These are phyloP conservation scores for Diabrotica balteata DNA, from an alignment of 2,888 invertebrate species.

Conservation along the genomic window DNA sequence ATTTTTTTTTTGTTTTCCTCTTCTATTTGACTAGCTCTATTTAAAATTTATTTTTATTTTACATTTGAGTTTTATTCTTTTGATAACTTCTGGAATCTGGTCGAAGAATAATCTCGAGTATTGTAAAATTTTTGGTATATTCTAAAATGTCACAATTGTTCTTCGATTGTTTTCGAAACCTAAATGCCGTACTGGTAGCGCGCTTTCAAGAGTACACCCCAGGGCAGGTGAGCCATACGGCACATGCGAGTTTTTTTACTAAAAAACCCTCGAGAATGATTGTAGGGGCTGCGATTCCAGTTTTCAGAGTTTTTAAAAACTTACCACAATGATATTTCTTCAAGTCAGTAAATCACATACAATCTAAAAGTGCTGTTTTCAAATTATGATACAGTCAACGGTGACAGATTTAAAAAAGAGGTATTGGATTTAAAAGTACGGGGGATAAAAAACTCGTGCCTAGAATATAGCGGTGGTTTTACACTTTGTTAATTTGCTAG, in stretches of 20 bases:
- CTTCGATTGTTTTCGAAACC: too few relatives aligned
- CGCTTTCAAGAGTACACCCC: conserved; percentile 29
- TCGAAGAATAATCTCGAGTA: too few relatives aligned
- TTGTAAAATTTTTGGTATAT: too few relatives aligned
- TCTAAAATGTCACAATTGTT: too few relatives aligned
- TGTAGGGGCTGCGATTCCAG: conserved; percentile 35
- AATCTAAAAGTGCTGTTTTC: conserved; percentile 14
- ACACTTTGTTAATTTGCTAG: conserved; percentile 22
- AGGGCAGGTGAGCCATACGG: conserved; percentile 39
- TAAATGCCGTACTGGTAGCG: conserved; percentile 7
- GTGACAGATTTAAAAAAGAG: conserved; percentile 28
- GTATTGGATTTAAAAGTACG: conserved; percentile 13
- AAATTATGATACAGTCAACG: conserved; percentile 15
- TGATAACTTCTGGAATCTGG: too few relatives aligned
- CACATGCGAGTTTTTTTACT: conserved; percentile 36
- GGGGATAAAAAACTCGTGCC: conserved; percentile 29
- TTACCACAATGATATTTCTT: conserved; percentile 29
- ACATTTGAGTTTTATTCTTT: too few relatives aligned
- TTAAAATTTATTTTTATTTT: too few relatives aligned
- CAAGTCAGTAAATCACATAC: not conserved
- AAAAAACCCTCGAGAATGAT: conserved; percentile 35
- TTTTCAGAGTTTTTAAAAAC: conserved; percentile 28
- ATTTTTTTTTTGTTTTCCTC: too few relatives aligned
- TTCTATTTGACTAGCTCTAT: too few relatives aligned
- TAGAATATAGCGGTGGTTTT: conserved; percentile 25